Conservation (phyloP, 2,888 invertebrate species). For the Camptogramma bilineatum region DNA sequence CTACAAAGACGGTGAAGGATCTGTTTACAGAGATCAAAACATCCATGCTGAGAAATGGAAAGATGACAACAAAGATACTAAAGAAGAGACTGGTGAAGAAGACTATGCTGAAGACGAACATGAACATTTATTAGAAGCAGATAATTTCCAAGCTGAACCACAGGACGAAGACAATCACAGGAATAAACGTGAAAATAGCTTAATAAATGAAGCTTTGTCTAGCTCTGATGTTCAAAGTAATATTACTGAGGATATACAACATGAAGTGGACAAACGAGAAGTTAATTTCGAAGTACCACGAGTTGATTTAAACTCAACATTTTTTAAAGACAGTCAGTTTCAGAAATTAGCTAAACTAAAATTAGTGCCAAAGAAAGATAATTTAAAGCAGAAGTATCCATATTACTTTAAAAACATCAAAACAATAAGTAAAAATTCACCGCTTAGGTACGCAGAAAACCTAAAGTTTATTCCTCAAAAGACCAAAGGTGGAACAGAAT, state of each 20-base stretch:
- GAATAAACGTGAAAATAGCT: constrained; percentile 54
- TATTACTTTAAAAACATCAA: constrained; percentile 83
- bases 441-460: constrained; percentile 88
- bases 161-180: constrained; percentile 44
- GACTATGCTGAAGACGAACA: constrained; percentile 67
- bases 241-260: constrained; percentile 37
- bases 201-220: constrained; percentile 21
- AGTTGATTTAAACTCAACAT: constrained; percentile 65
- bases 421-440: constrained; percentile 82
- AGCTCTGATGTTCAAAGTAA: constrained; percentile 5
- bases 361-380: constrained; percentile 46
- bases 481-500: constrained; percentile 87
- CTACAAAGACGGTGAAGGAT: constrained; percentile 65
- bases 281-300: constrained; percentile 64
- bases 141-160: constrained; percentile 49
- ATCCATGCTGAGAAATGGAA: constrained; percentile 72
- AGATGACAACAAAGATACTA: constrained; percentile 61
- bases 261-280: constrained; percentile 64
- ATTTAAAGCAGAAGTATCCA: constrained; percentile 85
- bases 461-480: constrained; percentile 87
- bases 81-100: constrained; percentile 63
- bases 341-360: constrained; percentile 53
- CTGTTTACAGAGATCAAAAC: constrained; percentile 61
- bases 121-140: constrained; percentile 56
- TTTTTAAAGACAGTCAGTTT: constrained; percentile 60